phyloP scores from a whole-genome alignment of 2,888 invertebrate genomes.

The Thera obeliscata region DNA sequence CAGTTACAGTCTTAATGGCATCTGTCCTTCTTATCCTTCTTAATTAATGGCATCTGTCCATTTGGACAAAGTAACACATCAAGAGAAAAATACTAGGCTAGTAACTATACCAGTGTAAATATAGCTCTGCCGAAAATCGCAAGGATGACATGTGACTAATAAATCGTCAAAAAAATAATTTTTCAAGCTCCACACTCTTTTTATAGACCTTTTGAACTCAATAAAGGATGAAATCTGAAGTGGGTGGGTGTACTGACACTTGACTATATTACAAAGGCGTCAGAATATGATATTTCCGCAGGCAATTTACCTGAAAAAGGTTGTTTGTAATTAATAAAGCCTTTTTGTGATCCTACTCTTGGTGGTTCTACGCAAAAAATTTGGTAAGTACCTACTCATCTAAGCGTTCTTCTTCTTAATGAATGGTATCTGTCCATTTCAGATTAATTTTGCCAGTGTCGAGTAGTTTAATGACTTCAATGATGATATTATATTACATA shows the following conservation, averaged over 20 bases:
- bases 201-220: not conserved
- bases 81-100: not conserved
- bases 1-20: too few species aligned
- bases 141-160: conserved; percentile 14
- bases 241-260: conserved; percentile 2
- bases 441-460: too few species aligned
- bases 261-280: conserved; percentile 2
- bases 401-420: too few species aligned
- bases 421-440: too few species aligned
- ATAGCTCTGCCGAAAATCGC: not conserved
- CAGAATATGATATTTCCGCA: conserved; percentile 2
- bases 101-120: conserved; percentile 5
- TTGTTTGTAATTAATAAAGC: not conserved
- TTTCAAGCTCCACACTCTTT: conserved; percentile 1
- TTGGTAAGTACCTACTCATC: too few species aligned
- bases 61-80: too few species aligned
- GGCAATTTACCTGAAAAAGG: not conserved
- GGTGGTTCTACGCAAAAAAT: too few species aligned
- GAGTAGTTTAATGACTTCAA: too few species aligned
- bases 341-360: not conserved
- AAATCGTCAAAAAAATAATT: conserved; percentile 4
- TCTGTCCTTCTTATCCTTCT: too few species aligned
- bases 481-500: too few species aligned
- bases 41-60: too few species aligned
- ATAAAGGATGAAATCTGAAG: conserved; percentile 2